Base-by-base conservation (phyloP, 2,888 invertebrate species). In the Drosophila putrida region DNA sequence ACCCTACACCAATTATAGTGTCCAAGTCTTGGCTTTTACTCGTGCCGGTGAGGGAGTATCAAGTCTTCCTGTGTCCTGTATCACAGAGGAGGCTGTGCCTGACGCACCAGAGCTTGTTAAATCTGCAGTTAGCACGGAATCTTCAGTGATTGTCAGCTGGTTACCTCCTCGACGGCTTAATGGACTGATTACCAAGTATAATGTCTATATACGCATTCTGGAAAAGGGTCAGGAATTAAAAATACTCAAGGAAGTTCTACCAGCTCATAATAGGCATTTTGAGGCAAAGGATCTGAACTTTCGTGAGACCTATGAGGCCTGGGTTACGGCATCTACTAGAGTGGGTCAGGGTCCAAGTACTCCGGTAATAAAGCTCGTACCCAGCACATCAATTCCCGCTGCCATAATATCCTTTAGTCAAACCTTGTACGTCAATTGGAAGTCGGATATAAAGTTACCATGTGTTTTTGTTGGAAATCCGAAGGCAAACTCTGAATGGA, bases 1-100 rank as follows among this genome's bases (percentile, higher is more conserved):
- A 77, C 94, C 94, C 6, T 95, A 93, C 85, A 95, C 95, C 20
- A 95, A 95, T 90, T 95, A 95, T 90, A 94, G 94, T 71, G 93
- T 95, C 4, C 94, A 94, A 84, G 94, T 95, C 0, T 87, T 95
- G 71, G 95, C 95, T 0, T 95, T 93, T 84, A 95, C 95, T 2
- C 91, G 94, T 31, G 94, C 94, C 31, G 95, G 95, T 1, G 95
- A 95, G 75, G 95, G 95, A 10, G 93, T 94, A 15, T 89, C 93
- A 25, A 94, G 94, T 86, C 80, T 91, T 6, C 92, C 94, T 0
- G 93, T 94, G 6, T 93, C 93, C 57, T 94, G 95, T 75, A 93
- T 92, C 15, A 95, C 95, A 2, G 93, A 94, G 71, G 94, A 95
- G 91, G 94, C 95, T 43, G 94, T 95, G 92, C 92, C 92, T 0